Base-by-base conservation (phyloP, 64 coral and sea anemone species). In the Pocillopora verrucosa region DNA sequence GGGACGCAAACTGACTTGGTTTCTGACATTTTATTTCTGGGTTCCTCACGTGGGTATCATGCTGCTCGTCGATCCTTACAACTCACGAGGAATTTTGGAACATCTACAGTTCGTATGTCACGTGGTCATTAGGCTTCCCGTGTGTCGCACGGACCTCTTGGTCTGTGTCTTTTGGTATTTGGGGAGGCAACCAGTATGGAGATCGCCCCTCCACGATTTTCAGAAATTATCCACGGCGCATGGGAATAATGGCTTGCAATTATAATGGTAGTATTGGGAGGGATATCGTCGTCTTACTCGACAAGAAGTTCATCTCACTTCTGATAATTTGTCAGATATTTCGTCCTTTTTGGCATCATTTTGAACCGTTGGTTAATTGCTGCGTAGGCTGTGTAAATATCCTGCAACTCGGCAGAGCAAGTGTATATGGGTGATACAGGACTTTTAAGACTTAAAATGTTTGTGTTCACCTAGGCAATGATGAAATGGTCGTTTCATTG, bases 121-220 rank as follows among this genome's bases (percentile, higher is more conserved):
- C 57, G 34, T 94, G 92, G 92, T 94, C 92, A 3, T 37, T 78
- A 7, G 92, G 92, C 13, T 80, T 94, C 65, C 92, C 92, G 38
- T 79, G 79, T 19, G 80, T 94, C 75, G 90, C 16, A 60, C 92
- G 17, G 38, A n/a, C n/a, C 87, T 11, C 89, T 90, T 16, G 82
- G 72, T 11, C 36, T 94, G 9, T 76, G 90, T 36, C 80, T 94
- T 3, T 65, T 94, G 13, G 92, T 88, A 2, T 70, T 94, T n/a
- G 56, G 86, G 9, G 92, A 94, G 24, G 89, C 82, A 4, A 94
- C 88, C 41, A 82, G 76, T 16, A 70, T 70, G 22, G 79, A 70
- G 70, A 84, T 94, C 2, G 74, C 57, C 0, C 92, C 92, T 36
- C 92, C 92, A 3, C 74, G 81, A 60, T 94, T 94, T 94, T 60